Base-by-base conservation (phyloP, 2,888 invertebrate genomes). In the Leucophenga maculata region DNA sequence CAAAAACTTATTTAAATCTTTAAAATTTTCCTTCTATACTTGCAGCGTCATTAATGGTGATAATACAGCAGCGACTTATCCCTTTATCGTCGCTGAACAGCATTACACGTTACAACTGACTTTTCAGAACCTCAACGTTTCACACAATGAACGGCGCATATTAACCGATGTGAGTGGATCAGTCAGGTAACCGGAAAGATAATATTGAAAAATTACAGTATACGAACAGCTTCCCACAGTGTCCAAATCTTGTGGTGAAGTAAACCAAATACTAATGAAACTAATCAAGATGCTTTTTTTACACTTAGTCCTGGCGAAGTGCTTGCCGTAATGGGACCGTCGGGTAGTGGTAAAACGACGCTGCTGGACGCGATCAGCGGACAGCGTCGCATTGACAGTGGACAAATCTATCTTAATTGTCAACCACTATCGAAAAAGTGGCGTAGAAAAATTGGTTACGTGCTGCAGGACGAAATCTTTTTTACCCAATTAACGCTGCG, bases 251-350 rank as follows among this genome's bases (percentile, higher is more conserved):
- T 14, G 31, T 31, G 31, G n/a, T 14, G 39, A 11, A 39, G 3
- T 9, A 11, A 39, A 39, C n/a, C n/a, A n/a, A 39, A 39, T 8
- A 39, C 11, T 11, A 39, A 6, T 39, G 39, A 8, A 1, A 39
- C 39, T 26, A 26, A 26, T 4, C 3, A 26, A 26, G 26, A 3
- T 26, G 1, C 11, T 39, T 39, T 39, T 39, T 39, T 39, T 39
- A 11, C 39, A 50, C 50, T 6, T 65, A 91, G 92, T 78, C 93
- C 94, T 18, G 95, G 95, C 65, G 93, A 94, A 85, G 90, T 95
- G 72, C 88, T 95, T 81, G 95, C 94, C 76, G 92, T 95, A 72
- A 94, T 95, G 93, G 94, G 95, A 75, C 94, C 94, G 46, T 94
- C 93, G 78, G 94, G 94, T 57, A 90, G 91, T 76, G 95, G 95